Base-by-base conservation (phyloP, 2,888 invertebrate species). In the Fissipunctia ypsillon region DNA sequence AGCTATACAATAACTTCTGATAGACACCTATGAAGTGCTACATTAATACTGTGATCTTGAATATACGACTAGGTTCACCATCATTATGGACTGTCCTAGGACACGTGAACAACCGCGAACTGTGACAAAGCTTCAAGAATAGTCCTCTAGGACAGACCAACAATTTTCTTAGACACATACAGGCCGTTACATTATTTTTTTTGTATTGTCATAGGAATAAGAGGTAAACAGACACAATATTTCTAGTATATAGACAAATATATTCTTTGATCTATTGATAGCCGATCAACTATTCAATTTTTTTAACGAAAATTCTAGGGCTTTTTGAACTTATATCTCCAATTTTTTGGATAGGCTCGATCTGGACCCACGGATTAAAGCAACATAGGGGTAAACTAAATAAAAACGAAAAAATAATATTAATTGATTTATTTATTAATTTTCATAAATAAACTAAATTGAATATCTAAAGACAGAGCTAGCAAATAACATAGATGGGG, bases 371-470 rank as follows among this genome's bases (percentile, higher is more conserved):
- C 80, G 86, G 89, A 88, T 90, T 74, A 81, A 90, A 89, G 81
- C 78, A 83, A 87, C 76, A 83, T 78, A 88, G 82, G 83, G 84
- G 75, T 84, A 87, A 87, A 56, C 88, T 84, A 90, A 89, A 90
- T 90, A 92, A 91, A 91, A 88, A 85, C 73, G 67, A 88, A 76
- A 90, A 91, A 90, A 90, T 91, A 92, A 93, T 93, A 90, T 90
- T 91, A 92, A 92, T 93, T 91, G 92, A 94, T 95, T 95, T 95
- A 94, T 95, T 95, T 95, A 95, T 94, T 95, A 85, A 85, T 84
- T 91, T 93, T 93, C 91, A 95, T 95, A 95, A 95, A 95, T 96
- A 95, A 94, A 93, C 94, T 95, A 94, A 95, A 94, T 91, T 91
- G 92, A 91, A 92, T 94, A 93, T 93, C 93, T 94, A 94, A 93